phyloP scores from a whole-genome alignment of 2,888 invertebrate species.

The Drosophila fungiperda region DNA sequence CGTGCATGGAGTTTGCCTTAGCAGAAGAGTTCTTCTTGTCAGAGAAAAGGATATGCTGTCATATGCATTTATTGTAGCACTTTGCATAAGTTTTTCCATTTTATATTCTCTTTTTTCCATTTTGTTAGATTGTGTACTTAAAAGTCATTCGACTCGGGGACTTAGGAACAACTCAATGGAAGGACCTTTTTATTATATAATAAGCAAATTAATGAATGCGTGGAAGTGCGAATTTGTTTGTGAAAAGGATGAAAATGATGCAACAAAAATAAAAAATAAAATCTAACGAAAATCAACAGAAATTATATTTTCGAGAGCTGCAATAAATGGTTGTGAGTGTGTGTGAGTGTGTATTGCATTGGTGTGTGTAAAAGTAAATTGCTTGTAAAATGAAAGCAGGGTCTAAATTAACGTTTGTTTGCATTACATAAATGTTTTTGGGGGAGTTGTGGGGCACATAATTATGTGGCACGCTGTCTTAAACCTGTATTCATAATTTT shows the following conservation, averaged over 20 bases:
- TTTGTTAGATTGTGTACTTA: conserved; percentile 11
- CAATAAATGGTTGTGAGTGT: conserved; percentile 30
- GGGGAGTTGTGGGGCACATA: conserved; percentile 49
- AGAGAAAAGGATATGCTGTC: conserved; percentile 72
- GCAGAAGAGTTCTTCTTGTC: conserved; percentile 63
- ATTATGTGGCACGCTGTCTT: conserved; percentile 81
- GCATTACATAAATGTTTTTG: conserved; percentile 66
- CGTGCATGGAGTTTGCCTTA: conserved; percentile 21
- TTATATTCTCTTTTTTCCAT: background rate
- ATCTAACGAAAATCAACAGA: conserved; percentile 24
- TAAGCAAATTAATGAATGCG: conserved; percentile 72
- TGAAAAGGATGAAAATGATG: conserved; percentile 56
- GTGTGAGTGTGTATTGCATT: conserved; percentile 6
- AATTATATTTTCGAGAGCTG: conserved; percentile 46
- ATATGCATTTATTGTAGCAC: conserved; percentile 63
- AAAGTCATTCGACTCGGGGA: conserved; percentile 21
- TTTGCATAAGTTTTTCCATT: conserved; percentile 50
- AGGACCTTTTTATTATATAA: conserved; percentile 33
- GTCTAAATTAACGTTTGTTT: conserved; percentile 83
- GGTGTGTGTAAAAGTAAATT: conserved; percentile 68
- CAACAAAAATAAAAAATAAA: conserved; percentile 31
- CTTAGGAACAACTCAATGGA: conserved; percentile 24
- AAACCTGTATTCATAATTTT: conserved; percentile 72
- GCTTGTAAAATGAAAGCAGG: conserved; percentile 81
- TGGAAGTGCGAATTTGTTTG: conserved; percentile 74